Conservation (phyloP, 2,113 vertebrate genomes). For the Geothlypis trichas region DNA sequence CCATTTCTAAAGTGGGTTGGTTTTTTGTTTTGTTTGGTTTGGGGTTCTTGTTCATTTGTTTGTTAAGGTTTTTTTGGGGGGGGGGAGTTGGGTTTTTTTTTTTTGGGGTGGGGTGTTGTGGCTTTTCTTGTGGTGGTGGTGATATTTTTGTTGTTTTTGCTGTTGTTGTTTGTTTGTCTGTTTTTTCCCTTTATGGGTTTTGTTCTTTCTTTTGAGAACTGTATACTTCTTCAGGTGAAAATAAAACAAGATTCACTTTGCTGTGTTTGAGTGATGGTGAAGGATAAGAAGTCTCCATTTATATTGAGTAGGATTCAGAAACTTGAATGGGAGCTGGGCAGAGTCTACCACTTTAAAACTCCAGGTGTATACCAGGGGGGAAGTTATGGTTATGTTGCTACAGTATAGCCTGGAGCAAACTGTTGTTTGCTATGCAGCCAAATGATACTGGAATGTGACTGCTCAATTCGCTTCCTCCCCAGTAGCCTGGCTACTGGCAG, state of each 20-base stretch:
- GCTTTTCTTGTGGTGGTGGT: background rate
- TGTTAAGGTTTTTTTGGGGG: too few relatives aligned
- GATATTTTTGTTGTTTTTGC: background rate
- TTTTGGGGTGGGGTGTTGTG: too few relatives aligned
- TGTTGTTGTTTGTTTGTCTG: too few relatives aligned
- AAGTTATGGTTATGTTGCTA: background rate
- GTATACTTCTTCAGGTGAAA: background rate
- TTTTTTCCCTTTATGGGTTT: background rate
- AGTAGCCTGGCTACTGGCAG: rapidly evolving
- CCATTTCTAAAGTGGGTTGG: background rate
- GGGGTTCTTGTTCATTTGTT: background rate
- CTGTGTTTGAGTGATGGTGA: background rate
- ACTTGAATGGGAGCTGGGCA: background rate
- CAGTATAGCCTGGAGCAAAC: background rate
- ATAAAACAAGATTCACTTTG: background rate
- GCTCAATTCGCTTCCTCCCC: background rate
- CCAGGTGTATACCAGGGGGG: background rate
- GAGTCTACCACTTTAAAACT: background rate
- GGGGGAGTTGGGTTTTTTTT: too few relatives aligned
- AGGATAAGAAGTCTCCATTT: background rate
- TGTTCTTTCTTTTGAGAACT: background rate
- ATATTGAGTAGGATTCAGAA: background rate
- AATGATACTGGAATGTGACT: background rate
- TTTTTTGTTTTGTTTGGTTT: background rate
- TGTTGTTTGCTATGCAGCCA: background rate